phyloP scores from a whole-genome alignment of 2,888 invertebrate species.

The Nowickia ferox region DNA sequence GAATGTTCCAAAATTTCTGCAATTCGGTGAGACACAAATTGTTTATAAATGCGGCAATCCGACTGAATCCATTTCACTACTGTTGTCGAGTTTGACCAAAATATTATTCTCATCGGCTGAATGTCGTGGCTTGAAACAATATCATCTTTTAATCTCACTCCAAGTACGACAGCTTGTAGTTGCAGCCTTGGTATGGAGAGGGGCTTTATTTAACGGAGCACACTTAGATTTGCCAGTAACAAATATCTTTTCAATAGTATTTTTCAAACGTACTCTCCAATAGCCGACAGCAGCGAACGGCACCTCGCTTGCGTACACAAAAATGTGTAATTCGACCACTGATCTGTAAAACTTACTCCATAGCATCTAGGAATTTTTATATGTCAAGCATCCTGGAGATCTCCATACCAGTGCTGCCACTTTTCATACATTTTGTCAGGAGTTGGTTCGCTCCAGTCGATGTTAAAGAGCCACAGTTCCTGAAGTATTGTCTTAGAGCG shows the following conservation, averaged over 20 bases:
- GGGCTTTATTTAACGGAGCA: slow-evolving; percentile 13
- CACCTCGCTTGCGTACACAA: not conserved
- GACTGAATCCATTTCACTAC: too few relatives aligned
- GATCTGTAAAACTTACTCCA: not conserved
- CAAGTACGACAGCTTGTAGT: slow-evolving; percentile 15
- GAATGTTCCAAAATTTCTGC: slow-evolving; percentile 12
- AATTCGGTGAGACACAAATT: too few relatives aligned
- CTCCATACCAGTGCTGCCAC: too few relatives aligned
- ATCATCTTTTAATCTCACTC: slow-evolving; percentile 18
- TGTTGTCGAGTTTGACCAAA: too few relatives aligned
- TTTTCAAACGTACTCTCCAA: not conserved
- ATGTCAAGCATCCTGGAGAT: too few relatives aligned
- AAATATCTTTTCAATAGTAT: not conserved
- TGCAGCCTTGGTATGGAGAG: slow-evolving; percentile 10
- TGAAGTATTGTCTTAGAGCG: too few relatives aligned
- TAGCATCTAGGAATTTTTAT: too few relatives aligned
- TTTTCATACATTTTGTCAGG: too few relatives aligned
- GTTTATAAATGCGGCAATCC: too few relatives aligned
- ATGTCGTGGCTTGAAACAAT: not conserved
- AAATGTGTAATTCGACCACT: not conserved
- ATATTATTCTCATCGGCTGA: too few relatives aligned
- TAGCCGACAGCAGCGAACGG: slow-evolving; percentile 2
- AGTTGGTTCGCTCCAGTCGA: too few relatives aligned
- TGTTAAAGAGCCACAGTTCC: too few relatives aligned
- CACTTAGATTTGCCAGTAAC: slow-evolving; percentile 11